A percentile compares a stretch with the other conserved stretches of the same genome.
Conservation (phyloP, 2,888 invertebrate species). For the Drosophila monieri region DNA sequence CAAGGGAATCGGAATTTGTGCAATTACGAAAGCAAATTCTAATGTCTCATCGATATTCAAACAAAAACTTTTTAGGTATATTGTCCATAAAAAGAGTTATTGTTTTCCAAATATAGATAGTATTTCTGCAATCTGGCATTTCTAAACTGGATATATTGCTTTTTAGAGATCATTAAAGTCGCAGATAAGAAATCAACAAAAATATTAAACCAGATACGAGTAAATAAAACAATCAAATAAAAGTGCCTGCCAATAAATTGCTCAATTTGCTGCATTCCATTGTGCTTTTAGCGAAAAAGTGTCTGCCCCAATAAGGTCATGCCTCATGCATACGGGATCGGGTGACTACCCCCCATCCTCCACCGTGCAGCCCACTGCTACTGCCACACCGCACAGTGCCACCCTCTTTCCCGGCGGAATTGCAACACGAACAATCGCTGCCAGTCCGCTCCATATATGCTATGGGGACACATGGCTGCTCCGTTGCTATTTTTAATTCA, state of each 20-base stretch:
- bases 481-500: conserved; percentile 53
- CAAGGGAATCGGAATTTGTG: conserved; percentile 6
- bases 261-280: conserved; percentile 32
- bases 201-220: not conserved
- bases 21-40: conserved; percentile 28
- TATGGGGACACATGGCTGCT: conserved; percentile 14
- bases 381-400: not conserved
- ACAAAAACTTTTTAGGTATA: conserved; percentile 4
- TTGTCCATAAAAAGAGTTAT: not conserved
- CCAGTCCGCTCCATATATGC: conserved; percentile 32
- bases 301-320: conserved; percentile 35
- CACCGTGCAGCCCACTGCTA: not conserved
- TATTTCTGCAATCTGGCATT: not conserved
- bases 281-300: conserved; percentile 24
- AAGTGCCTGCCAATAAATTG: conserved; percentile 20
- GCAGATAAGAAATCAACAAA: not conserved
- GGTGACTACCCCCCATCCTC: not conserved
- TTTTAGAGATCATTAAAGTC: not conserved
- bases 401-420: conserved; percentile 1
- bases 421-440: conserved; percentile 30
- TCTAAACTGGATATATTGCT: too few species aligned
- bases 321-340: conserved; percentile 26
- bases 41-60: conserved; percentile 14
- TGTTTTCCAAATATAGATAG: not conserved
- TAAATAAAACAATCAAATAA: conserved; percentile 1